Conservation (phyloP, 2,888 invertebrate species). For the Amiota mariae region DNA sequence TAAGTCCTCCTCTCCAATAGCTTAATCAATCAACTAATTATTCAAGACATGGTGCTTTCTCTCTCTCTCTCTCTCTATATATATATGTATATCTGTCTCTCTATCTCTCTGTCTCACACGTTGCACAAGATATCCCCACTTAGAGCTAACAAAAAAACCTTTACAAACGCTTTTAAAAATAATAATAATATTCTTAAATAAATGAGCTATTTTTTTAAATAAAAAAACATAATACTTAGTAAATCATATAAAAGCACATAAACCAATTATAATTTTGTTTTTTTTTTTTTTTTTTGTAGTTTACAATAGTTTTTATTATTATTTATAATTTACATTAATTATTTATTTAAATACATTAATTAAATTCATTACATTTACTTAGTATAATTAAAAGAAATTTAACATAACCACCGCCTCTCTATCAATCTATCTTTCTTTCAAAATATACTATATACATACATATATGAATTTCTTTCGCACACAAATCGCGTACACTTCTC, state of each 20-base stretch:
- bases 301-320: slow-evolving; percentile 25
- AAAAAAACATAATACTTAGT: slow-evolving; percentile 42
- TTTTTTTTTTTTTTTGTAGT: too few relatives aligned
- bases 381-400: too few relatives aligned
- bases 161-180: slow-evolving; percentile 54
- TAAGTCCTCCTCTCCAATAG: too few relatives aligned
- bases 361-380: too few relatives aligned
- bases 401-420: too few relatives aligned
- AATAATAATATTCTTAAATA: slow-evolving; percentile 48
- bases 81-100: slow-evolving; percentile 31
- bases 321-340: slow-evolving; percentile 39
- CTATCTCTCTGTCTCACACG: slow-evolving; percentile 43
- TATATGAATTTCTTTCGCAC: slow-evolving; percentile 31
- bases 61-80: slow-evolving; percentile 39
- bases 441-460: too few relatives aligned
- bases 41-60: slow-evolving; percentile 50
- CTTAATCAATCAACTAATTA: too few relatives aligned
- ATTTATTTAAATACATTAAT: too few relatives aligned
- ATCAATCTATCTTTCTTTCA: too few relatives aligned
- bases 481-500: slow-evolving; percentile 13
- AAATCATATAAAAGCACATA: slow-evolving; percentile 47
- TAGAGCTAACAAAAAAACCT: slow-evolving; percentile 47
- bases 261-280: not conserved
- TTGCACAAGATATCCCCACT: slow-evolving; percentile 47
- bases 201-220: slow-evolving; percentile 36